Conservation (phyloP, 2,113 vertebrate species). For the Chelonoidis abingdonii region DNA sequence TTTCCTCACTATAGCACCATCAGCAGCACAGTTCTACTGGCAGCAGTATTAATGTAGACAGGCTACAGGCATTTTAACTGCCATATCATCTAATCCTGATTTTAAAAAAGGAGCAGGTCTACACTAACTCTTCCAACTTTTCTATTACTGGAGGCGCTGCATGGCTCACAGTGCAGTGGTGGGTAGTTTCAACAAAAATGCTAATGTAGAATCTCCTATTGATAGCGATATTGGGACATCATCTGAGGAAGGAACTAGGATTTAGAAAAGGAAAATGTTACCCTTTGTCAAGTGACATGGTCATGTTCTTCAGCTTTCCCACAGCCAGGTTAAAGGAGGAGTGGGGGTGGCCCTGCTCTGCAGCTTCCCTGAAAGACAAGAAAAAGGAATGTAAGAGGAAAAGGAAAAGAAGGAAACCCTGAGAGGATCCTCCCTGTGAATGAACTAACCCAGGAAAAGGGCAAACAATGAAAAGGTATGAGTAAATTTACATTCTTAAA, state of each 20-base stretch:
- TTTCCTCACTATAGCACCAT: background rate
- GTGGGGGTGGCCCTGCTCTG: slow-evolving; percentile 42
- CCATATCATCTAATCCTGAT: background rate
- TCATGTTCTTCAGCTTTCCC: slow-evolving; percentile 64
- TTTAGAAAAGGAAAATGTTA: slow-evolving; percentile 26
- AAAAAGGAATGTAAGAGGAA: background rate
- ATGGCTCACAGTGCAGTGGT: background rate
- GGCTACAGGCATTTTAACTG: background rate
- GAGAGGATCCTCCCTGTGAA: background rate
- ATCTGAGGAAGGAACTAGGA: background rate
- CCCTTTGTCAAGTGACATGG: background rate
- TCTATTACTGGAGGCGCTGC: background rate
- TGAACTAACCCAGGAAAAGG: background rate
- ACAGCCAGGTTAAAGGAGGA: slow-evolving; percentile 67
- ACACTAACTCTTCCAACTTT: background rate
- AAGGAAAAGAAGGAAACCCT: background rate
- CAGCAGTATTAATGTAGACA: background rate
- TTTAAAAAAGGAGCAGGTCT: background rate
- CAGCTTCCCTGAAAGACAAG: slow-evolving; percentile 52
- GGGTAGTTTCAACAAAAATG: background rate
- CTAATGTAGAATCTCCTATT: accelerated
- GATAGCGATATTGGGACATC: background rate
- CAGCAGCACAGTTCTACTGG: background rate
- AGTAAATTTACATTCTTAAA: background rate
- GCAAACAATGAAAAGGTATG: background rate